phyloP scores from a whole-genome alignment of 2,113 vertebrate species.

The Cacatua alba region DNA sequence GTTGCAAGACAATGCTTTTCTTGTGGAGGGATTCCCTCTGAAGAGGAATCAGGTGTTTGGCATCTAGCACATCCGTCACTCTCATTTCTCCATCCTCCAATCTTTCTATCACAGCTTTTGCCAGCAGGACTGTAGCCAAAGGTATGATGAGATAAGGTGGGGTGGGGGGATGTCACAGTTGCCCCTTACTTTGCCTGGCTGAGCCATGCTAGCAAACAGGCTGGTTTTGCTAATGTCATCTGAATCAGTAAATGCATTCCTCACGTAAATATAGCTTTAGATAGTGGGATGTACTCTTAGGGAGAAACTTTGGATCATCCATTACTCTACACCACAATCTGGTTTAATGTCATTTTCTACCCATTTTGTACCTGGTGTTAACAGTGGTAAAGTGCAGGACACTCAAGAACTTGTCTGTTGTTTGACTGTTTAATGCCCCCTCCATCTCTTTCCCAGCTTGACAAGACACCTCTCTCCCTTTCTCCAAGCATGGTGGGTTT shows the following conservation, averaged over 20 bases:
- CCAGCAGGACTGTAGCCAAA: background rate
- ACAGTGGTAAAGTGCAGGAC: background rate
- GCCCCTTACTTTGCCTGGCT: background rate
- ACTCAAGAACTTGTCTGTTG: background rate
- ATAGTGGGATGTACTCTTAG: background rate
- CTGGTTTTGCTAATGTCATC: background rate
- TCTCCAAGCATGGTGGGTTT: background rate
- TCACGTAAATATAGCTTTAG: background rate
- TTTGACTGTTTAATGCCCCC: background rate
- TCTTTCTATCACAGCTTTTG: background rate
- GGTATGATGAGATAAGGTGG: background rate
- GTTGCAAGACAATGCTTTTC: background rate
- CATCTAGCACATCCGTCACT: background rate
- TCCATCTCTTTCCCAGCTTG: background rate
- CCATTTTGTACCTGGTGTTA: background rate
- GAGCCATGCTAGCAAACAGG: background rate
- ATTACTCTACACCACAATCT: background rate
- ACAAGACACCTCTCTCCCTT: background rate
- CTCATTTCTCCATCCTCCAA: background rate
- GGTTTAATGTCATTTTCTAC: background rate
- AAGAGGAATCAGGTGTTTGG: conserved; percentile 6
- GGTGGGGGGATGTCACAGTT: background rate
- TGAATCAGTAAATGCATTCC: background rate
- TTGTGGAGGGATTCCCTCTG: background rate
- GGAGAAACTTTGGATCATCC: background rate